Evolutionary conservation across 2,113 vertebrate genomes (phyloP).

Genomic region (Corythornis cristatus): DNA sequence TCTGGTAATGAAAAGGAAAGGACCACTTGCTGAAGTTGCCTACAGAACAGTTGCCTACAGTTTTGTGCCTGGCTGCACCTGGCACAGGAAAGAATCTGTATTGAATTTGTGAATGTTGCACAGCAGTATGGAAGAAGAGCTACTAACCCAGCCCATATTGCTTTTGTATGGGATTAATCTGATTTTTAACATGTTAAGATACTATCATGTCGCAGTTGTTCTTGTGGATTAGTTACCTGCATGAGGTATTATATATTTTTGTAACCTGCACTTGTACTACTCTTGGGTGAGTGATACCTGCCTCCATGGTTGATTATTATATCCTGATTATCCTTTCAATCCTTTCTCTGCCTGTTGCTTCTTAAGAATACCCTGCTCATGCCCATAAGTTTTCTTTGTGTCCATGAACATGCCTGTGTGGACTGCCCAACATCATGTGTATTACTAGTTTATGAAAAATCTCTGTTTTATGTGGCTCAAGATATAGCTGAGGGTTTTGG

Average conservation of each 20-base stretch:
- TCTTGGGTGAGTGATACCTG: background rate
- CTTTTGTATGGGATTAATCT: background rate
- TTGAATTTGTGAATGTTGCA: background rate
- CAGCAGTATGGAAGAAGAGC: background rate
- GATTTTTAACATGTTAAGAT: background rate
- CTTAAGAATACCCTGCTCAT: background rate
- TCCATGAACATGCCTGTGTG: background rate
- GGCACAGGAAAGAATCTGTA: background rate
- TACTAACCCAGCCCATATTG: background rate
- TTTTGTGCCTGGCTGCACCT: background rate
- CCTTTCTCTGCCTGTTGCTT: background rate
- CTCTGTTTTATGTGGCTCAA: background rate
- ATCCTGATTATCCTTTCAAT: background rate
- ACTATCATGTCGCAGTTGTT: background rate
- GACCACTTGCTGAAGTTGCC: background rate
- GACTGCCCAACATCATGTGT: background rate
- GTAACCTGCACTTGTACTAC: background rate
- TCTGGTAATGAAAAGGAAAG: background rate
- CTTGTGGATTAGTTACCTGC: background rate
- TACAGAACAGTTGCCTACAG: background rate
- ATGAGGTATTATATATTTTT: background rate
- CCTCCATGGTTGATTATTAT: background rate
- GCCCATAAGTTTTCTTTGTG: background rate
- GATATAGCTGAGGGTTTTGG: background rate
- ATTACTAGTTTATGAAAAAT: background rate